A percentile compares a stretch with the other conserved stretches of the same genome.
These are phyloP conservation scores for Cerastoderma edule DNA, from an alignment of 2,888 invertebrate species.

Conservation along the genomic window DNA sequence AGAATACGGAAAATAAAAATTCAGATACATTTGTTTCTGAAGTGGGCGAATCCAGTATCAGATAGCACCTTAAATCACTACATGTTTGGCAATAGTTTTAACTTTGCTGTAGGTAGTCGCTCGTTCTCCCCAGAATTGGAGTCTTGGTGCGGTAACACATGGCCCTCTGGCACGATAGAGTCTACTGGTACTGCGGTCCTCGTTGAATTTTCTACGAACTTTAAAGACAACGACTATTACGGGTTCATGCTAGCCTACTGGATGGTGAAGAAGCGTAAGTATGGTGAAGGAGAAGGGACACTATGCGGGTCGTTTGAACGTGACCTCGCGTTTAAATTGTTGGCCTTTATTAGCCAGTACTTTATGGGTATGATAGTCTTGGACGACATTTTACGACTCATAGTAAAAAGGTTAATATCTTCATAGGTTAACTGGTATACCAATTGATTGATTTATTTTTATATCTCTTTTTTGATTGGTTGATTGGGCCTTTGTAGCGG, in stretches of 20 bases:
- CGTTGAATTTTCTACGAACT: constrained; percentile 48
- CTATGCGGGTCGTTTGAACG: too few species aligned
- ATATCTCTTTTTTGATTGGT: too few species aligned
- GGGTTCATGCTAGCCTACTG: constrained; percentile 56
- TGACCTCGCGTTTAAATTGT: too few species aligned
- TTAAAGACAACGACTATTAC: constrained; percentile 51
- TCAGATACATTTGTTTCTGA: neutral
- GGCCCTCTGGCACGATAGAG: constrained; percentile 37
- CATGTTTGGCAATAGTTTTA: neutral
- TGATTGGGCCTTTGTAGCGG: too few species aligned
- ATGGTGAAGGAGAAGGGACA: too few species aligned
- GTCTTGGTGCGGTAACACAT: constrained; percentile 46
- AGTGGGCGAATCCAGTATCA: neutral
- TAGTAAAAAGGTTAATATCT: too few species aligned
- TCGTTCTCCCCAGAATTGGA: constrained; percentile 40
- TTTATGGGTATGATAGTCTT: too few species aligned
- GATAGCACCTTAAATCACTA: too few species aligned
- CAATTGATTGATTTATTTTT: too few species aligned
- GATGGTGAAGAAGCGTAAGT: constrained; percentile 56
- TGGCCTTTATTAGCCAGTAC: neutral
- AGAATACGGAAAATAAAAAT: neutral
- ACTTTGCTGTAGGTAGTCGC: constrained; percentile 32
- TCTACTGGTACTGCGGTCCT: constrained; percentile 32
- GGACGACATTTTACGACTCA: too few species aligned
- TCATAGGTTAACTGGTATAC: too few species aligned